Evolutionary conservation across 2,113 vertebrate genomes (phyloP).

Genomic region (Phoenicopterus ruber): DNA sequence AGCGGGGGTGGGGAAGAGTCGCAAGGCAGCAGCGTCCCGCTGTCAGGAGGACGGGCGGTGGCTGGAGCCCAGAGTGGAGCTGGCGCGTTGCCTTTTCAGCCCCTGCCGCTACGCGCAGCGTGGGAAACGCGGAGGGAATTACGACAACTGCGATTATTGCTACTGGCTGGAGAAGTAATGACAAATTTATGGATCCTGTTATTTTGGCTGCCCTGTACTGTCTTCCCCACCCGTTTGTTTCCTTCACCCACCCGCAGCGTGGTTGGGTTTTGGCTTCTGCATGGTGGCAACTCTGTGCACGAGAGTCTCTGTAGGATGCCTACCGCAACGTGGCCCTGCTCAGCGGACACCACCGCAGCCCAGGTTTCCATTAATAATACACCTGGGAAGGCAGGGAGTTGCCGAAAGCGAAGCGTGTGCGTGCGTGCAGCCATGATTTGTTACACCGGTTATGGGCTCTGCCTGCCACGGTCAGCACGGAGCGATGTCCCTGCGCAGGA

Average conservation of each 20-base stretch:
- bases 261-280: background rate
- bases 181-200: background rate
- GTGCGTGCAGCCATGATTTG: background rate
- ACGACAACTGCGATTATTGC: background rate
- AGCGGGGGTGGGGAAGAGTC: background rate
- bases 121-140: background rate
- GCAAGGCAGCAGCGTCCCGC: accelerated
- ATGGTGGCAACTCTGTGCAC: background rate
- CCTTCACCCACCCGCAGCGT: background rate
- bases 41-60: accelerated
- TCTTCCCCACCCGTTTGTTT: background rate
- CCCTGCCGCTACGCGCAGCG: background rate
- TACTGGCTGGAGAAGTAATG: background rate
- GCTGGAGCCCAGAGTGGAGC: background rate
- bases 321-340: background rate
- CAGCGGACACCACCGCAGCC: background rate
- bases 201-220: background rate
- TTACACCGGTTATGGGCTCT: accelerated
- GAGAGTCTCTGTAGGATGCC: background rate
- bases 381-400: background rate
- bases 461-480: accelerated
- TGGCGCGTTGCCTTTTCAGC: background rate
- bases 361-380: background rate
- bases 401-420: background rate
- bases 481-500: background rate